Conservation (phyloP, 2,113 vertebrate species). For the Sigmodon hispidus region DNA sequence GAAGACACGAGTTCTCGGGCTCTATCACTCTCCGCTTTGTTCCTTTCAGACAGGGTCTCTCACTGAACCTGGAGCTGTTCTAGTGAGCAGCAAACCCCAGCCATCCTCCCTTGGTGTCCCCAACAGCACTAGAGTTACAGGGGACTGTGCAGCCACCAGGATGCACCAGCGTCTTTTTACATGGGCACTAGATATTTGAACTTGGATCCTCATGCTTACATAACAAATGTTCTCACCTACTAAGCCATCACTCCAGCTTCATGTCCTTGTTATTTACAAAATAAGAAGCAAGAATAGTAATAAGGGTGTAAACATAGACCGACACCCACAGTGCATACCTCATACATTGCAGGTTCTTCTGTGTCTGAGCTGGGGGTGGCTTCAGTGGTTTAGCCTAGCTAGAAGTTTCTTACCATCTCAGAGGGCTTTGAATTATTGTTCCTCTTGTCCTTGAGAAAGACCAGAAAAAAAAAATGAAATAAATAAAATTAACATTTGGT, state of each 20-base stretch:
- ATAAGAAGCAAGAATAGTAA: neutral
- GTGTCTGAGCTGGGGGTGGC: neutral
- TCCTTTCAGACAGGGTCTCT: neutral
- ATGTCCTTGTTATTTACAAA: neutral
- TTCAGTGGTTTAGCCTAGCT: neutral
- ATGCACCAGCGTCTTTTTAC: neutral
- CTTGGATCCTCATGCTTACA: neutral
- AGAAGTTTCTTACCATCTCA: neutral
- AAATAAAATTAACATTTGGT: neutral
- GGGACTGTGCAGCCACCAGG: neutral
- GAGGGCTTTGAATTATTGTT: slow-evolving; percentile 46
- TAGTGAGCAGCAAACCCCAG: neutral
- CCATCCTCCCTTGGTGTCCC: too few species aligned
- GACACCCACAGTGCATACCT: neutral
- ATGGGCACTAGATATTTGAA: neutral
- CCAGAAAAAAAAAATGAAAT: neutral
- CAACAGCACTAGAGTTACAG: neutral
- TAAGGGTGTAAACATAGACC: neutral
- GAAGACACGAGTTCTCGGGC: neutral
- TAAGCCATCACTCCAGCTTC: neutral
- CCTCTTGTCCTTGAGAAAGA: slow-evolving; percentile 57
- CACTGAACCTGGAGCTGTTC: neutral
- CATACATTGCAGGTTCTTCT: neutral
- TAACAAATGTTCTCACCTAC: neutral
- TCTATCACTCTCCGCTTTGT: neutral